Conservation (phyloP, 2,113 vertebrate species). For the Limanda limanda region DNA sequence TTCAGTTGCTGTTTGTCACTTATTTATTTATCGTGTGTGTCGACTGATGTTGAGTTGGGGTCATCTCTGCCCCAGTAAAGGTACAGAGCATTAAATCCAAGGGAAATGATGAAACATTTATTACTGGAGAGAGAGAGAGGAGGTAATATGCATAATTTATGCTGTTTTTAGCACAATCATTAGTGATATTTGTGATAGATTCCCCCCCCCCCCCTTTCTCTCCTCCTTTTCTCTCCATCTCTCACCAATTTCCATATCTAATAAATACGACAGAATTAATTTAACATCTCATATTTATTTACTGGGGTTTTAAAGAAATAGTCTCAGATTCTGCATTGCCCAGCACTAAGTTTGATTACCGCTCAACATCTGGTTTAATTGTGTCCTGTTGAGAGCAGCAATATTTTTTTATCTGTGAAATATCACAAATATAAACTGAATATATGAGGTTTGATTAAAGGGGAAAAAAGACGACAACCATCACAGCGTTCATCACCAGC, state of each 20-base stretch:
- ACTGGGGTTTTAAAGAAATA: slow-evolving; percentile 66
- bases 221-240: slow-evolving; percentile 61
- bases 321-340: too few species aligned
- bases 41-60: slow-evolving; percentile 91
- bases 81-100: slow-evolving; percentile 96
- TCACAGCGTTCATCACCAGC: slow-evolving; percentile 93
- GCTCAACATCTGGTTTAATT: slow-evolving; percentile 59
- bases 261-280: slow-evolving; percentile 93
- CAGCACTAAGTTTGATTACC: not conserved
- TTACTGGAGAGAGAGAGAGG: slow-evolving; percentile 98
- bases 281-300: slow-evolving; percentile 95
- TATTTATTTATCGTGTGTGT: slow-evolving; percentile 92
- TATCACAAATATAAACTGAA: slow-evolving; percentile 94
- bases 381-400: slow-evolving; percentile 88
- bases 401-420: slow-evolving; percentile 86
- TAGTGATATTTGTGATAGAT: slow-evolving; percentile 99
- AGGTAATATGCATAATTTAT: slow-evolving; percentile 99
- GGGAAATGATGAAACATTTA: slow-evolving; percentile 99
- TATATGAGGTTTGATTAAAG: slow-evolving; percentile 91
- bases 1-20: slow-evolving; percentile 83
- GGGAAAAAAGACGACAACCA: slow-evolving; percentile 84
- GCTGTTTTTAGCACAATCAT: slow-evolving; percentile 99
- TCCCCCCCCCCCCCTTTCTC: slow-evolving; percentile 59
- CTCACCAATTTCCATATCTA: slow-evolving; percentile 88
- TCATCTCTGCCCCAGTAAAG: slow-evolving; percentile 89